Base-by-base conservation (phyloP, 2,113 vertebrate genomes). In the Morphnarchus princeps region DNA sequence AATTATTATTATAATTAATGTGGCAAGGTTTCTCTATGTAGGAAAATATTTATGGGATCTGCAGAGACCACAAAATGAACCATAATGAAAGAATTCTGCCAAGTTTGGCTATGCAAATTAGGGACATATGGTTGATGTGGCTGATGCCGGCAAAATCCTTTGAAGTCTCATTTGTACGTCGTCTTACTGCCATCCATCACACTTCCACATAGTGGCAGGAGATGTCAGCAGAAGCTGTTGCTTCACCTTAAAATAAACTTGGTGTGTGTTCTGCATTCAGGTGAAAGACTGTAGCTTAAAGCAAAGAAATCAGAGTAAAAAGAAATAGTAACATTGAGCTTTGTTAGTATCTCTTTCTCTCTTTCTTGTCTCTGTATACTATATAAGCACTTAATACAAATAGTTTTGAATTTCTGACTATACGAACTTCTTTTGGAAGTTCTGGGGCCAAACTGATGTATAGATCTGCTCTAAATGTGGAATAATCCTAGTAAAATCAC, bases 31-130 rank as follows among this genome's bases (percentile, higher is more conserved):
- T 55, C 93, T 79, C 88, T 94, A 43, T 90, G 83, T 49, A 83
- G 93, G 91, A 69, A 96, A 97, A 98, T 95, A 96, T 97, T 98
- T 97, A 95, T 97, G 97, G 97, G 98, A 97, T 98, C 94, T 98
- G 97, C 97, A 98, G 96, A 97, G 97, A 97, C 96, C 97, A 88
- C 97, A 95, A 83, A 98, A 96, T 80, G 97, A 97, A 57, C 79
- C 25, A 7, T 93, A 90, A 87, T 87, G 34, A 55, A 93, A 82
- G 93, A 92, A 87, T 96, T 94, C 95, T 97, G 96, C 98, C 97
- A 95, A 82, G 96, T 87, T 88, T 55, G 95, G 94, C 96, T 91
- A 89, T 90, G 97, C 96, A 98, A 98, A 98, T 97, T 89, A 88
- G 97, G 98, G 97, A 98, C 97, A 97, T 98, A 97, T 98, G 98